phyloP scores from a whole-genome alignment of 2,113 vertebrate species.

The Brachypteracias leptosomus region DNA sequence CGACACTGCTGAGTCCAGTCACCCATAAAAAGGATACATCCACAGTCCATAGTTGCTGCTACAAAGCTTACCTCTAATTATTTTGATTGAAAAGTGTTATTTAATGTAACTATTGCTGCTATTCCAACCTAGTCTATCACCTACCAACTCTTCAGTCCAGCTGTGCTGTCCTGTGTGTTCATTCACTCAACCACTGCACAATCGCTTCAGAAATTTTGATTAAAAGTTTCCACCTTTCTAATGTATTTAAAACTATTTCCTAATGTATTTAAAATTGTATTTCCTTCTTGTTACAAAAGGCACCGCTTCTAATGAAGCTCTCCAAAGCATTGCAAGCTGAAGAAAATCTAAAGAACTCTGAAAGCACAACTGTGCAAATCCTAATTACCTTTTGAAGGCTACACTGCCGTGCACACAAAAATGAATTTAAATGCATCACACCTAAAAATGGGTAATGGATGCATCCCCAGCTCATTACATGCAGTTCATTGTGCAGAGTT shows the following conservation, averaged over 20 bases:
- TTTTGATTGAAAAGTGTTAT: not conserved
- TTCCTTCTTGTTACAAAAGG: not conserved
- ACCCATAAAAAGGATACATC: not conserved
- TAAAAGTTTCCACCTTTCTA: not conserved
- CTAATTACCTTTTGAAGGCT: slow-evolving; percentile 2
- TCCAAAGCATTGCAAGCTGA: not conserved
- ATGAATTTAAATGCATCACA: slow-evolving; percentile 13
- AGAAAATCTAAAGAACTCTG: not conserved
- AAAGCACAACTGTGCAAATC: not conserved
- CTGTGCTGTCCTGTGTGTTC: not conserved
- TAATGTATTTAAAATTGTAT: not conserved
- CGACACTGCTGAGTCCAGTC: not conserved
- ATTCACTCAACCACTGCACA: not conserved
- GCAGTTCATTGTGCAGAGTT: not conserved
- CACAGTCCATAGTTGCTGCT: not conserved
- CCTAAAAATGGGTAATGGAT: not conserved
- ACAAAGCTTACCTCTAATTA: not conserved
- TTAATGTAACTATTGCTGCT: not conserved
- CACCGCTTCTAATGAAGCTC: not conserved
- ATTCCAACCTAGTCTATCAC: not conserved
- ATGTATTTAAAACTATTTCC: not conserved
- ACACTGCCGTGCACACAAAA: not conserved
- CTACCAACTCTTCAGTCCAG: not conserved
- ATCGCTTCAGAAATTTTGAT: not conserved
- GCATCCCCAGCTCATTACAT: not conserved